These are phyloP conservation scores for Endomychus coccineus DNA, from an alignment of 2,888 invertebrate genomes.

Conservation along the genomic window DNA sequence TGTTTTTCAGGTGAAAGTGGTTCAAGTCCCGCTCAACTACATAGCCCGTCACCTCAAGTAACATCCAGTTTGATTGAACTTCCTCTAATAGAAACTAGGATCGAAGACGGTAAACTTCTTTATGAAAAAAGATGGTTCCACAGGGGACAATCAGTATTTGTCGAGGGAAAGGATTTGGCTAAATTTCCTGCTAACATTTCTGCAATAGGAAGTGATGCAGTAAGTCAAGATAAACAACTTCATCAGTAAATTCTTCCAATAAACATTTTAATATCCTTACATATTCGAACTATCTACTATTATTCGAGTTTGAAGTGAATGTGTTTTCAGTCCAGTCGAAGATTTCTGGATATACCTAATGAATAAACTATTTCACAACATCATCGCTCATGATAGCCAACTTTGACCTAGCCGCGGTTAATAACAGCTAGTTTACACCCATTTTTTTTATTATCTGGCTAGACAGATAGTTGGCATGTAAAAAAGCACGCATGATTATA, in stretches of 20 bases:
- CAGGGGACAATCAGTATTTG: slow-evolving; percentile 85
- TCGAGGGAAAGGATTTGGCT: slow-evolving; percentile 79
- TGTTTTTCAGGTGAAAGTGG: slow-evolving; percentile 22
- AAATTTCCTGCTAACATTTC: slow-evolving; percentile 86
- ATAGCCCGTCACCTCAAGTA: slow-evolving; percentile 29
- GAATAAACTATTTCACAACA: no score
- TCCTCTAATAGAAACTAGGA: slow-evolving; percentile 68
- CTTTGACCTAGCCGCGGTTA: no score
- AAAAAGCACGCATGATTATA: no score
- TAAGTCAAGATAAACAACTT: slow-evolving; percentile 40
- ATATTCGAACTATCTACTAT: no score
- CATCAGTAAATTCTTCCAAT: slow-evolving; percentile 4
- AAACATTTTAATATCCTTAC: background rate
- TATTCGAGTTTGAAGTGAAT: no score
- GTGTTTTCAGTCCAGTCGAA: no score
- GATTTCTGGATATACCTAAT: no score
- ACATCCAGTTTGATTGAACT: slow-evolving; percentile 26
- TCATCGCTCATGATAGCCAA: no score
- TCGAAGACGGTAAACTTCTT: slow-evolving; percentile 89
- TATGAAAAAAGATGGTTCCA: slow-evolving; percentile 95
- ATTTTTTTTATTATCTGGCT: no score
- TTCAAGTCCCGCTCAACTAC: slow-evolving; percentile 43
- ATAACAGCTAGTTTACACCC: no score
- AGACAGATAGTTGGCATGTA: no score
- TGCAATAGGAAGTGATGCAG: slow-evolving; percentile 84